Evolutionary conservation across 2,888 invertebrate genomes (phyloP), one percentile per base, ranked within the genome.

Genomic region (Serripes groenlandicus): DNA sequence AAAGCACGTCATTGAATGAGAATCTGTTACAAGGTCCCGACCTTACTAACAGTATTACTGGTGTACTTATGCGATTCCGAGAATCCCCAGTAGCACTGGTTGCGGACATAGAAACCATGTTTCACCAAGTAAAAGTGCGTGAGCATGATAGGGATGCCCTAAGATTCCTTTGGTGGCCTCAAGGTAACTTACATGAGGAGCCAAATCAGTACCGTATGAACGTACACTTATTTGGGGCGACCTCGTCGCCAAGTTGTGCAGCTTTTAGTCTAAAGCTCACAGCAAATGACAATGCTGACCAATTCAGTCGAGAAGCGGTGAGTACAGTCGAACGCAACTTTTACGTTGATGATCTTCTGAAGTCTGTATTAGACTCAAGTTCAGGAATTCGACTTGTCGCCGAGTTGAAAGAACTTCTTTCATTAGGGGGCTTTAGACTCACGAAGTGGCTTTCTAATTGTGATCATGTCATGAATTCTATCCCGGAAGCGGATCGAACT

Each of bases 1-100:
- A 83, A 34, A 83, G 80, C 3, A 56, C 75, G 1, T 87, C 85
- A 15, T 66, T 89, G 26, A 89, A 88, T 58, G 60, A 75, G 11
- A 62, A 75, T 32, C 64, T 88, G n/a, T 26, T 87, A 15, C 82
- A 75, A 32, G 89, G 88, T 2, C 87, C 89, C 18, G 87, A 89
- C 66, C 75, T 88, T 15, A 84, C 74, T 18, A 88, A 86, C 52
- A 86, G 66, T 73, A 70, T 87, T 28, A 23, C 86, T 34, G 87
- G 86, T 34, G 86, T 83, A 34, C n/a, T 89, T 0, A 72, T 78
- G 15, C 42, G 88, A n/a, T 89, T 86, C 34, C 56, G 86, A 35
- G 73, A 85, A 34, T 81, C 86, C 62, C n/a, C 28, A 1, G 42
- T 82, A 30, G 88, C 84, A 23, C 3, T 87, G 1, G 60, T 66